These are phyloP conservation scores for Ennomos erosarius DNA, from an alignment of 2,888 invertebrate species.

Conservation along the genomic window DNA sequence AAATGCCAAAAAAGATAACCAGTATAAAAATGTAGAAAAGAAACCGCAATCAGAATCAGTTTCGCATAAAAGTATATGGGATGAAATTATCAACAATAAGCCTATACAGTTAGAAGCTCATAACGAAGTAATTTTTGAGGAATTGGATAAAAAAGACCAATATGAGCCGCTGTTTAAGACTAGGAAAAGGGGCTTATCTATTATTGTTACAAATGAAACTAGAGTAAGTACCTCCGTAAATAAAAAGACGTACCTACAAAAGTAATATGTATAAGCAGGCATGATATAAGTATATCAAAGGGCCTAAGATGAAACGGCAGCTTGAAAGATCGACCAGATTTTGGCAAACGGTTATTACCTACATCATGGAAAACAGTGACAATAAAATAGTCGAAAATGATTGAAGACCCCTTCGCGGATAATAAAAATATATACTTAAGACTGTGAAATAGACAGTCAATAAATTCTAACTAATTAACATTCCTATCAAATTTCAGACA, in stretches of 20 bases:
- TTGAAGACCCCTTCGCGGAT: too few species aligned
- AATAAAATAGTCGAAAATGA: too few species aligned
- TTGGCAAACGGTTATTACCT: too few species aligned
- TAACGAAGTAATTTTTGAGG: constrained; percentile 18
- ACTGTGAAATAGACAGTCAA: too few species aligned
- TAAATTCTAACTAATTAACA: too few species aligned
- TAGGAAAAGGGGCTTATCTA: constrained; percentile 13
- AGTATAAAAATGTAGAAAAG: constrained; percentile 38
- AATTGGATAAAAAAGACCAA: neutral
- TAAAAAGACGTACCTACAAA: too few species aligned
- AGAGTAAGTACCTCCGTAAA: constrained; percentile 20
- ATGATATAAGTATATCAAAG: too few species aligned
- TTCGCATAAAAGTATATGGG: constrained; percentile 48
- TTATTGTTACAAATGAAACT: constrained; percentile 31
- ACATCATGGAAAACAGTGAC: too few species aligned
- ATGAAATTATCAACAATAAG: constrained; percentile 46
- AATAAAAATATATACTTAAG: too few species aligned
- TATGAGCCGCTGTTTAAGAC: constrained; percentile 1
- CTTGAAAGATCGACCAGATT: too few species aligned
- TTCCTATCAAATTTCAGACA: constrained; percentile 16
- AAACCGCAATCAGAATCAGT: constrained; percentile 45
- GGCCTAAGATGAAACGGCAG: too few species aligned
- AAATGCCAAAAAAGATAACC: neutral
- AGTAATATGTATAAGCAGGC: too few species aligned
- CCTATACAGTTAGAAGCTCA: constrained; percentile 43